Evolutionary conservation across 2,113 vertebrate species (phyloP), one percentile per base, ranked within the genome.

Genomic region (Papio anubis): DNA sequence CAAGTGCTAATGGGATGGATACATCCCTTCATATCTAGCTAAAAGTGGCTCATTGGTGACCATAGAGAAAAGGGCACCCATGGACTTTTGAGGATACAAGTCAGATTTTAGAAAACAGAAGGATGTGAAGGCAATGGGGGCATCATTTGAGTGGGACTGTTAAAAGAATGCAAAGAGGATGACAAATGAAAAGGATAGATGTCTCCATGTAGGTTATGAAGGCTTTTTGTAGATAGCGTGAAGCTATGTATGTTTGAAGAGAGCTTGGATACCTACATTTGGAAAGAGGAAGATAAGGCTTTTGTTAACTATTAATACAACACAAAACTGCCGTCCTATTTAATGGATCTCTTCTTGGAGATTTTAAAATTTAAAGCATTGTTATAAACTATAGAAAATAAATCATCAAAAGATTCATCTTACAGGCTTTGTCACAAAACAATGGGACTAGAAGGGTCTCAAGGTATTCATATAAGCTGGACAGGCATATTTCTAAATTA

Each of bases 351-450:
- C 32, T 81, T 88, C 82, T 85, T 93, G 95, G 76, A 94, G 9
- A 48, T 98, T 95, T 93, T 20, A 92, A 89, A 81, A 93, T 59
- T 94, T 90, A 88, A 80, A 93, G n/a, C 78, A 80, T 93, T 92
- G 27, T 93, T 92, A 52, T 86, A 21, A 83, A 93, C 43, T 30
- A 64, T 64, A 79, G 50, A 82, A 88, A 95, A 93, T 8, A 88
- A 97, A 89, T 59, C n/a, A 76, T 68, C 45, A 79, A 78, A 93
- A 92, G 13, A 73, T 70, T 88, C 93, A 35, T 88, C 59, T 91
- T 93, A 88, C 0, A 78, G 12, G 9, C 40, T 13, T 20, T 84
- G 30, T 94, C 23, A 73, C 35, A 86, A 95, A 96, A 80, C 27
- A 87, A 3, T 79, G 55, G 43, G 20, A 61, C n/a, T 20, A 89